phyloP scores from a whole-genome alignment of 2,888 invertebrate species.

The Conomelus anceps region DNA sequence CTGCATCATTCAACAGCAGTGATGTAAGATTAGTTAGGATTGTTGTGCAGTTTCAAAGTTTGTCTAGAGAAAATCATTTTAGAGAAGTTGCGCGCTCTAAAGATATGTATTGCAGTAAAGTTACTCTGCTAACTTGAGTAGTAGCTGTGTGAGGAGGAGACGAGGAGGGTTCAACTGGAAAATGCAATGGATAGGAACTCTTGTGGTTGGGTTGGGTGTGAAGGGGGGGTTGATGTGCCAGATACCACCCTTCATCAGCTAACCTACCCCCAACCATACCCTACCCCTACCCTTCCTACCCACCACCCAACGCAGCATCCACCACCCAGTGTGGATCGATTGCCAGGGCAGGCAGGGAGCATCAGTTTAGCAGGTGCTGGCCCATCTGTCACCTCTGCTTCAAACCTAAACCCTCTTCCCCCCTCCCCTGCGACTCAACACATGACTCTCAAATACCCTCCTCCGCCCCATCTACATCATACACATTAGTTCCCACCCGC shows the following conservation, averaged over 20 bases:
- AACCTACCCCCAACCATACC: neutral
- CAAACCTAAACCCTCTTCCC: no score
- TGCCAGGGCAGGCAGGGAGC: neutral
- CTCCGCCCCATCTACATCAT: neutral
- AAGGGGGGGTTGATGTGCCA: neutral
- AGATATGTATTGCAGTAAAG: neutral
- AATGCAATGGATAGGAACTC: neutral
- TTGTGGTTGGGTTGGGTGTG: neutral
- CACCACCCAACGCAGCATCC: no score
- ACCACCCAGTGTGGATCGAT: neutral
- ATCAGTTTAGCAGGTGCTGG: neutral
- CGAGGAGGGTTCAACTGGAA: neutral
- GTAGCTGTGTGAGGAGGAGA: neutral
- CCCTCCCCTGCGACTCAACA: neutral
- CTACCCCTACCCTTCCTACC: neutral
- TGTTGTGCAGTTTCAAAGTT: neutral
- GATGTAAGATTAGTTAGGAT: neutral
- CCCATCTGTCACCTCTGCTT: neutral
- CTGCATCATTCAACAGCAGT: no score
- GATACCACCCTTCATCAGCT: neutral
- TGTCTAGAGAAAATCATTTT: neutral
- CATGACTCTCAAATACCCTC: neutral
- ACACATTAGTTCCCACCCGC: neutral
- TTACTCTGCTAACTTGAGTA: neutral
- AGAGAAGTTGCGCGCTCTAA: neutral